phyloP scores from a whole-genome alignment of 2,113 vertebrate species.

The Myrmecophaga tridactyla region DNA sequence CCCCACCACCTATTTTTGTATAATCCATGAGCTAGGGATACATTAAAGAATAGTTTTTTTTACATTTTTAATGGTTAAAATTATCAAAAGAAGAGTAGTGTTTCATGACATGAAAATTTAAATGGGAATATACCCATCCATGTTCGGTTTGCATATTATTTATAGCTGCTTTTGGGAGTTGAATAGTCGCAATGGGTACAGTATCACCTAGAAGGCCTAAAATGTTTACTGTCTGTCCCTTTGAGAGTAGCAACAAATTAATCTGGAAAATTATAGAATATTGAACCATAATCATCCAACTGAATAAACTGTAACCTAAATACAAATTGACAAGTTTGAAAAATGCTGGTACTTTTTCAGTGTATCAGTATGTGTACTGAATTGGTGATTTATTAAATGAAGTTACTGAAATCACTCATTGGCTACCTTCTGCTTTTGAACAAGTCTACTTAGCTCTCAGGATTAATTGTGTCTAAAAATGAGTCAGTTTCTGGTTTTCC shows the following conservation, averaged over 20 bases:
- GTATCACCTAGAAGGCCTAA: background rate
- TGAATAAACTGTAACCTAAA: background rate
- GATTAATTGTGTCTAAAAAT: background rate
- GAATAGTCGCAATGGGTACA: background rate
- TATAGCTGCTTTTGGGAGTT: background rate
- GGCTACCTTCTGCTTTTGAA: background rate
- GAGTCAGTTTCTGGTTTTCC: background rate
- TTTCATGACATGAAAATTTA: background rate
- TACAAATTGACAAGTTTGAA: background rate
- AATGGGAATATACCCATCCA: background rate
- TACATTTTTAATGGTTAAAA: background rate
- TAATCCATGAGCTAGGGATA: background rate
- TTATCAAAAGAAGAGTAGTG: background rate
- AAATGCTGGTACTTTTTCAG: background rate
- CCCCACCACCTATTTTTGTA: background rate
- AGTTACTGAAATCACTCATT: background rate
- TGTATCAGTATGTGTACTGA: background rate
- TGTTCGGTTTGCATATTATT: background rate
- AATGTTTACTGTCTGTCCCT: background rate
- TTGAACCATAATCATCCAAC: background rate
- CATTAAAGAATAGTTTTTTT: too few species aligned
- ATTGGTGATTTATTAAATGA: constrained; percentile 29
- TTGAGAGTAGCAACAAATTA: background rate
- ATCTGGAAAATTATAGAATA: background rate
- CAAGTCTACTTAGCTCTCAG: background rate